Percentiles rank a stretch among this genome's conserved stretches.
Evolutionary conservation across 2,113 vertebrate genomes (phyloP).

Genomic region (Chrysemys picta): DNA sequence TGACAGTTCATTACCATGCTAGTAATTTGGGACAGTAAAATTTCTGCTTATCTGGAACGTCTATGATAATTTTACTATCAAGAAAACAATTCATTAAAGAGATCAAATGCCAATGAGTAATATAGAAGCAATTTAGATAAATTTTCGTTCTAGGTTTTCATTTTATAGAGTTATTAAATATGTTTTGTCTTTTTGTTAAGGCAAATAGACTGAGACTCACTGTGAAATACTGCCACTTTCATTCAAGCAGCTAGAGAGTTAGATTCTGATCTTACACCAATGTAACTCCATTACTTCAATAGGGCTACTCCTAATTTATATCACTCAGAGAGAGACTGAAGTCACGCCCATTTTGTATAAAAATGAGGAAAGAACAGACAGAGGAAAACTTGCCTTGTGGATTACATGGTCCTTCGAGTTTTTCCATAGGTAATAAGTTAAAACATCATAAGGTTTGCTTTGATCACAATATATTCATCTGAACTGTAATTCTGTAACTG

Average conservation of each 20-base stretch:
- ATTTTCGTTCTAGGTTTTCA: not conserved
- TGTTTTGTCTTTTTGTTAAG: not conserved
- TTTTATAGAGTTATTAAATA: not conserved
- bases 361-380: not conserved
- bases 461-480: fast-evolving
- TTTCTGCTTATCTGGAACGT: constrained; percentile 14
- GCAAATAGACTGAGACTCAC: not conserved
- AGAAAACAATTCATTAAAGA: not conserved
- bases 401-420: not conserved
- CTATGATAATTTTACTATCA: constrained; percentile 30
- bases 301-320: not conserved
- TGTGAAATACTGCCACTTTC: not conserved
- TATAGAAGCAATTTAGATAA: not conserved
- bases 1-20: not conserved
- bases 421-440: fast-evolving
- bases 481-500: not conserved
- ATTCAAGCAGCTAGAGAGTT: not conserved
- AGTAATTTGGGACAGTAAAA: constrained; percentile 16
- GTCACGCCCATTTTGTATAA: not conserved
- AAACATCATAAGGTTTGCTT: not conserved
- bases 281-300: not conserved
- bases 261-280: not conserved
- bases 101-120: not conserved
- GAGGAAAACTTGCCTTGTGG: not conserved
- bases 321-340: not conserved